A percentile compares a stretch with the other conserved stretches of the same genome.
phyloP scores from a whole-genome alignment of 2,113 vertebrate genomes.

The Chitala chitala region DNA sequence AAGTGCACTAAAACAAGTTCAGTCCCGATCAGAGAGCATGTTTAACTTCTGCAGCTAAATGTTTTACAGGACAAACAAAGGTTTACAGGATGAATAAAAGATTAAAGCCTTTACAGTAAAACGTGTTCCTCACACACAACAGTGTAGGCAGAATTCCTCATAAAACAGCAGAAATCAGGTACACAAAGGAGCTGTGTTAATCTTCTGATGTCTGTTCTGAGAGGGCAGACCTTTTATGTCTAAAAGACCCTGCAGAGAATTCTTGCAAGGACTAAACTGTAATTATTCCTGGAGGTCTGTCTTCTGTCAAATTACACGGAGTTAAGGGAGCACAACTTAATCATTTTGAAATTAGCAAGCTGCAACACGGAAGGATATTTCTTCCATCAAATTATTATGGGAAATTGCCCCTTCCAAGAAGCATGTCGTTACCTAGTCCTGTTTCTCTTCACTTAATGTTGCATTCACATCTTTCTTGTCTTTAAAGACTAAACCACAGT shows the following conservation, averaged over 20 bases:
- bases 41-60: background rate
- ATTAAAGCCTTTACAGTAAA: too few relatives aligned
- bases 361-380: conserved; percentile 24
- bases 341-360: conserved; percentile 28
- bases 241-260: background rate
- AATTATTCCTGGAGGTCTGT: conserved; percentile 26
- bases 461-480: background rate
- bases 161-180: background rate
- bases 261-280: conserved; percentile 26
- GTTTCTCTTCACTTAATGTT: background rate
- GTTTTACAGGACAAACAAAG: background rate
- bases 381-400: conserved; percentile 25
- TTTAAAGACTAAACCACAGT: background rate
- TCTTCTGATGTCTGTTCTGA: background rate
- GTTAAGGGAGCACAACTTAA: conserved; percentile 13
- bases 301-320: conserved; percentile 24
- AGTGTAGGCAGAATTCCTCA: background rate
- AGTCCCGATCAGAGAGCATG: too few relatives aligned
- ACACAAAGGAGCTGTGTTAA: background rate
- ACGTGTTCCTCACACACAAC: background rate
- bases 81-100: background rate
- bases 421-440: background rate
- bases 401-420: conserved; percentile 11
- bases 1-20: background rate
- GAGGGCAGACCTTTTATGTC: background rate